A percentile compares a stretch with the other conserved stretches of the same genome.
Conservation (phyloP, 2,888 invertebrate genomes). For the Lomographa bimaculata region DNA sequence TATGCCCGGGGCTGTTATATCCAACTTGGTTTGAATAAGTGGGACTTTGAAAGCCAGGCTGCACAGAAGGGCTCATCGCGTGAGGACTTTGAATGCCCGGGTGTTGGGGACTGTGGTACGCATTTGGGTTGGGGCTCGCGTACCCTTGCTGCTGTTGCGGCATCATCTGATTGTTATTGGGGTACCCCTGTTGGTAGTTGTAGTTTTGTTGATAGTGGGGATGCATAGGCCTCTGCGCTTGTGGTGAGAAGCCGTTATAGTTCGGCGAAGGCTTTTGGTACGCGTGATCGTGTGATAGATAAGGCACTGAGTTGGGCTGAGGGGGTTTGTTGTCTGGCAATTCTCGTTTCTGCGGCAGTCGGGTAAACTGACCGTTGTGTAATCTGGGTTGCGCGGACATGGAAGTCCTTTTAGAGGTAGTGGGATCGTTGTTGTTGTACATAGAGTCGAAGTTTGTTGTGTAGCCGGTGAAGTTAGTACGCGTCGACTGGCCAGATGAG, state of each 20-base stretch:
- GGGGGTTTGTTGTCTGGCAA: slow-evolving; percentile 52
- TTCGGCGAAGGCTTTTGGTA: slow-evolving; percentile 69
- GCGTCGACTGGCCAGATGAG: slow-evolving; percentile 76
- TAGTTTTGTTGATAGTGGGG: slow-evolving; percentile 67
- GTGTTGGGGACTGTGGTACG: slow-evolving; percentile 73
- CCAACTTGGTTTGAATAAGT: slow-evolving; percentile 69
- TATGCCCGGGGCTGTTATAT: slow-evolving; percentile 68
- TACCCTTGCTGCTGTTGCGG: slow-evolving; percentile 65
- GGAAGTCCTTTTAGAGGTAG: slow-evolving; percentile 67
- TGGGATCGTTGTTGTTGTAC: slow-evolving; percentile 71
- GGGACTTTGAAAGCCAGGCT: slow-evolving; percentile 72
- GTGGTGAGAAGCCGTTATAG: slow-evolving; percentile 70
- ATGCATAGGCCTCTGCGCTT: slow-evolving; percentile 55
- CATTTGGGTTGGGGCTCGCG: slow-evolving; percentile 61
- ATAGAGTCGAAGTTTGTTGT: slow-evolving; percentile 75
- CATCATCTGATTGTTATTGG: slow-evolving; percentile 60
- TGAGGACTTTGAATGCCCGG: slow-evolving; percentile 71
- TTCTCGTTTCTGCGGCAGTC: slow-evolving; percentile 61
- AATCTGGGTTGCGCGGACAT: slow-evolving; percentile 61
- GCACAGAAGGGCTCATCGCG: slow-evolving; percentile 60
- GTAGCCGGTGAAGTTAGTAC: slow-evolving; percentile 74
- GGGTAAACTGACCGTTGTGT: slow-evolving; percentile 70
- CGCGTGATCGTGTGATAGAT: slow-evolving; percentile 74
- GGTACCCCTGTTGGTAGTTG: slow-evolving; percentile 66
- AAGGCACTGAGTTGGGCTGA: slow-evolving; percentile 55